These are phyloP conservation scores for Psophia crepitans DNA, from an alignment of 2,113 vertebrate genomes.

Conservation along the genomic window DNA sequence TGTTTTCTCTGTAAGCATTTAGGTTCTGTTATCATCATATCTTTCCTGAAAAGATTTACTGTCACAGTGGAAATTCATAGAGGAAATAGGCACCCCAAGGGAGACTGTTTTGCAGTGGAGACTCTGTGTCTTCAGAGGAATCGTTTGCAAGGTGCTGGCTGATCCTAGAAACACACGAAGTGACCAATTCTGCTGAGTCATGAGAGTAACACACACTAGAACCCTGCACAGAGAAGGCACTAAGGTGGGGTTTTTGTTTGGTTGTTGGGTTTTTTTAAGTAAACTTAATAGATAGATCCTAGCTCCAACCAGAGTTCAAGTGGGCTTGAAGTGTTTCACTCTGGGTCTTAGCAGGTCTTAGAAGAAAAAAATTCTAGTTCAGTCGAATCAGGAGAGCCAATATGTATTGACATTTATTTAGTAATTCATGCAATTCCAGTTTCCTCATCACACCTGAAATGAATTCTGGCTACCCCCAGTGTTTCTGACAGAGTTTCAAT, in stretches of 20 bases:
- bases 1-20: slow-evolving; percentile 40
- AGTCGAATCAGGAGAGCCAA: fast-evolving
- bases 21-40: neutral
- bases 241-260: fast-evolving
- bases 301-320: neutral
- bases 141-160: neutral
- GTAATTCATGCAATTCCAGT: neutral
- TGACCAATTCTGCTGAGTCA: neutral
- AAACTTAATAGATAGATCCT: neutral
- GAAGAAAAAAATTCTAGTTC: neutral
- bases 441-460: neutral
- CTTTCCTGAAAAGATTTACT: slow-evolving; percentile 28
- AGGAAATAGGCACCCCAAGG: neutral
- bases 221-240: neutral
- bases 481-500: slow-evolving; percentile 30
- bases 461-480: neutral
- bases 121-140: neutral
- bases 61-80: neutral
- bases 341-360: neutral
- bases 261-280: neutral
- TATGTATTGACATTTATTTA: neutral
- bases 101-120: neutral
- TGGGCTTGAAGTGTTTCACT: neutral
- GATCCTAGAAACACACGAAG: neutral
- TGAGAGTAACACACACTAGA: neutral